phyloP scores from a whole-genome alignment of 2,797 vertebrate species.

The Selene dorsalis region DNA sequence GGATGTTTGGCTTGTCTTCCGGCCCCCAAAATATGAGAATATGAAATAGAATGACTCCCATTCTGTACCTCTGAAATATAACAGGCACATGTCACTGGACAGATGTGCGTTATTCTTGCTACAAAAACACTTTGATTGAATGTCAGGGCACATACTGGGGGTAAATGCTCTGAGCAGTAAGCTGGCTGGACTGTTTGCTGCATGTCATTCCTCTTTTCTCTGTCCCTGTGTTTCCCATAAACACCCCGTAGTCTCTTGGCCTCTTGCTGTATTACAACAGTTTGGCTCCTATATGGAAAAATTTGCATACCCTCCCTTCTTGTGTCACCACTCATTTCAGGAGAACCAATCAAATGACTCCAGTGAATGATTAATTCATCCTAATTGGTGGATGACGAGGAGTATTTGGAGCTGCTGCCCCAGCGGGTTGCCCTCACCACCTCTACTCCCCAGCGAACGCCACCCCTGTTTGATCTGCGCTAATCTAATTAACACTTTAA shows the following conservation, averaged over 20 bases:
- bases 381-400: slow-evolving; percentile 75
- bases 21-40: too few species aligned
- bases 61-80: background rate
- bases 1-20: too few species aligned
- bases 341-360: slow-evolving; percentile 62
- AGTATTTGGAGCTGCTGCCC: slow-evolving; percentile 63
- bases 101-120: background rate
- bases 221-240: too few species aligned
- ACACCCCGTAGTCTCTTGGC: background rate
- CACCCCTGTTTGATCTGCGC: slow-evolving; percentile 81
- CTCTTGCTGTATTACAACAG: too few species aligned
- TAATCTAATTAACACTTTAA: slow-evolving; percentile 87
- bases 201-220: too few species aligned
- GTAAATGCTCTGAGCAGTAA: too few species aligned
- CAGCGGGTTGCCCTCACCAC: slow-evolving; percentile 65
- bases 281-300: background rate
- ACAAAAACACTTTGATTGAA: background rate
- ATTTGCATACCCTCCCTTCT: background rate
- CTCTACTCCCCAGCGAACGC: slow-evolving; percentile 71
- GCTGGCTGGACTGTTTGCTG: too few species aligned
- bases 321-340: slow-evolving; percentile 9
- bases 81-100: background rate
- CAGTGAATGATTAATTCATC: slow-evolving; percentile 72
- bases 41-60: background rate
- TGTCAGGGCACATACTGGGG: background rate